Base-by-base conservation (phyloP, 2,888 invertebrate genomes). In the Lasioglossum morio region DNA sequence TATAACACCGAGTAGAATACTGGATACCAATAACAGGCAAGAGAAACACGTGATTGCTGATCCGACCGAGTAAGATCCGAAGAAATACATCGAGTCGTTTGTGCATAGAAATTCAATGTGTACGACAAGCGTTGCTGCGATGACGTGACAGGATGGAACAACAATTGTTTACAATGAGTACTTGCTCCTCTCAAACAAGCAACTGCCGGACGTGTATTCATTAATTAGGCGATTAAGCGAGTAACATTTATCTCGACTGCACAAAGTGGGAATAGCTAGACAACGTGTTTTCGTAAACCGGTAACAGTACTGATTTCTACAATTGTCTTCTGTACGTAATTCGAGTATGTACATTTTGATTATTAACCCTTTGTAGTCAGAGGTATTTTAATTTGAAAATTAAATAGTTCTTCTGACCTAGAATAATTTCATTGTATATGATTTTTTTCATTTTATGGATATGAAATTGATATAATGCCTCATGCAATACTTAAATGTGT, bases 1-100 rank as follows among this genome's bases (percentile, higher is more conserved):
- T 89, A 88, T 74, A 87, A 91, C 85, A 87, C 84, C 82, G 91
- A 92, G 88, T 92, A 92, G 93, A 93, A 88, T 94, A 93, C 93
- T 93, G 93, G 93, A 93, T 93, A 93, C 92, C 86, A 87, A 86
- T 89, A 76, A 84, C 84, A 81, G 78, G 78, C 74, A 80, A 86
- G 77, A 79, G 48, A 37, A 80, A 46, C 77, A 83, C 77, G 79
- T 76, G 79, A 82, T 70, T 70, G 77, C 79, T 76, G 53, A 69
- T 37, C 73, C 66, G 77, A 70, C 78, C 72, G 75, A 73, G 72
- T 37, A 57, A 72, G 72, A 70, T 80, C 72, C 80, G 66, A 77
- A 27, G n/a, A n/a, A 77, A 78, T 80, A 87, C 83, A 81, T 84
- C 82, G 73, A 57, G 53, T 75, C 77, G 75, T 72, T 84, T 85